Conservation (phyloP, 2,113 vertebrate species). For the Anguilla rostrata region DNA sequence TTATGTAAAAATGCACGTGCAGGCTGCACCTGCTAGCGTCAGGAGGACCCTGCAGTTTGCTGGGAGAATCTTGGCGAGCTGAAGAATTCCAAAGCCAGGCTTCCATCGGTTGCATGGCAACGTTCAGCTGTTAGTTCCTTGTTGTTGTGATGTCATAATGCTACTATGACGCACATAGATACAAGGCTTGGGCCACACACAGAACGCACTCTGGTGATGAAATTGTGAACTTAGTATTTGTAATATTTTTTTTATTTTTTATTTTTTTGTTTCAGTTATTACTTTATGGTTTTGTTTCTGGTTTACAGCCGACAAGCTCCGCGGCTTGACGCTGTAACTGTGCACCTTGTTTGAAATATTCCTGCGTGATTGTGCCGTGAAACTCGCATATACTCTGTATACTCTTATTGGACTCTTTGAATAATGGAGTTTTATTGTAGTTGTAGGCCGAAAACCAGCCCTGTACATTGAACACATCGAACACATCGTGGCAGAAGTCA, state of each 20-base stretch:
- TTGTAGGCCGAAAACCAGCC: slow-evolving; percentile 22
- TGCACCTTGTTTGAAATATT: slow-evolving; percentile 61
- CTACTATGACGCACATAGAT: slow-evolving; percentile 1
- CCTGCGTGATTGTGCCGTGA: slow-evolving; percentile 53
- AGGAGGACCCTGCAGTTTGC: background rate
- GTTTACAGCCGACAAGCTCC: slow-evolving; percentile 1
- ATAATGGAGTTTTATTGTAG: slow-evolving; percentile 39
- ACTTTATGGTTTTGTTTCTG: background rate
- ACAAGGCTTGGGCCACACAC: slow-evolving; percentile 4
- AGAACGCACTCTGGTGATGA: background rate
- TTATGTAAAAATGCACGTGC: slow-evolving; percentile 44
- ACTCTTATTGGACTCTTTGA: slow-evolving; percentile 27
- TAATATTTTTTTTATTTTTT: background rate
- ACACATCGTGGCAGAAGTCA: slow-evolving; percentile 41
- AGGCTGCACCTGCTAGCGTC: slow-evolving; percentile 34
- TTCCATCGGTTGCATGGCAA: background rate
- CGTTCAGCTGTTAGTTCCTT: background rate
- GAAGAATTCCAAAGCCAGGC: background rate
- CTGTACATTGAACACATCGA: slow-evolving; percentile 42
- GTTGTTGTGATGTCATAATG: background rate
- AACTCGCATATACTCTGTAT: slow-evolving; percentile 63
- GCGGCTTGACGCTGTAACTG: slow-evolving; percentile 38
- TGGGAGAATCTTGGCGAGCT: background rate
- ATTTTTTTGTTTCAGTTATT: background rate
- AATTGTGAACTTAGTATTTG: background rate